phyloP scores from a whole-genome alignment of 1,140 invertebrate species.

The Pollicipes pollicipes region DNA sequence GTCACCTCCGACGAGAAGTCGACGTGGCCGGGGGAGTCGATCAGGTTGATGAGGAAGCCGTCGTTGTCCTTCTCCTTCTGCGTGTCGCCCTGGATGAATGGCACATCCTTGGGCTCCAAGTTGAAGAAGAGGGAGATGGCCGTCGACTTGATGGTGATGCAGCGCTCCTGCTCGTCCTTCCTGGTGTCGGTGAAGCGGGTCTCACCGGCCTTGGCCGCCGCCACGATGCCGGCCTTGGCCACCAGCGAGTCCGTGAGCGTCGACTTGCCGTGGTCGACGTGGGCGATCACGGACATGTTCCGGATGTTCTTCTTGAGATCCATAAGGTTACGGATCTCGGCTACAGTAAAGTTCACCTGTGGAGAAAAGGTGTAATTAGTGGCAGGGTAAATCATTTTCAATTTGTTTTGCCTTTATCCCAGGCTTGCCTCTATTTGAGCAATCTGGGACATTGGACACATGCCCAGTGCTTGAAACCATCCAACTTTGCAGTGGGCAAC shows the following conservation, averaged over 20 bases:
- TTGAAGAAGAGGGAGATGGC: constrained; percentile 98
- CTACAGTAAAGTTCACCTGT: constrained; percentile 97
- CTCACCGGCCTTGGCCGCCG: constrained; percentile 93
- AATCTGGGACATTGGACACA: too few relatives aligned
- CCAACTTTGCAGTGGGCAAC: too few relatives aligned
- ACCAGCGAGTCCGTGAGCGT: constrained; percentile 98
- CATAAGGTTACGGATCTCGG: constrained; percentile 98
- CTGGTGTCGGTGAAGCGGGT: constrained; percentile 97
- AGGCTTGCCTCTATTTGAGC: too few relatives aligned
- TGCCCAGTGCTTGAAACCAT: too few relatives aligned
- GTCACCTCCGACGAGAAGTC: constrained; percentile 99
- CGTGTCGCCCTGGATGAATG: constrained; percentile 71
- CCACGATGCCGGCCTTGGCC: constrained; percentile 99
- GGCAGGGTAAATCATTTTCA: too few relatives aligned
- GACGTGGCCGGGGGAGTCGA: constrained; percentile 97
- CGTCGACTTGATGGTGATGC: constrained; percentile 99
- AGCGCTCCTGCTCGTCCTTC: constrained; percentile 98
- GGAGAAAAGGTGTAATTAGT: too few relatives aligned
- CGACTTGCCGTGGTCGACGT: constrained; percentile 99
- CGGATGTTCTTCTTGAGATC: constrained; percentile 98
- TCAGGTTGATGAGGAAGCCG: constrained; percentile 97
- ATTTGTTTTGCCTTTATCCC: too few relatives aligned
- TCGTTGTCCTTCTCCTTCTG: constrained; percentile 75
- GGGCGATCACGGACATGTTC: constrained; percentile 99
- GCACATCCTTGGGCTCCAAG: constrained; percentile 71